Evolutionary conservation across 2,888 invertebrate species (phyloP).

Genomic region (Stenichneumon culpator): DNA sequence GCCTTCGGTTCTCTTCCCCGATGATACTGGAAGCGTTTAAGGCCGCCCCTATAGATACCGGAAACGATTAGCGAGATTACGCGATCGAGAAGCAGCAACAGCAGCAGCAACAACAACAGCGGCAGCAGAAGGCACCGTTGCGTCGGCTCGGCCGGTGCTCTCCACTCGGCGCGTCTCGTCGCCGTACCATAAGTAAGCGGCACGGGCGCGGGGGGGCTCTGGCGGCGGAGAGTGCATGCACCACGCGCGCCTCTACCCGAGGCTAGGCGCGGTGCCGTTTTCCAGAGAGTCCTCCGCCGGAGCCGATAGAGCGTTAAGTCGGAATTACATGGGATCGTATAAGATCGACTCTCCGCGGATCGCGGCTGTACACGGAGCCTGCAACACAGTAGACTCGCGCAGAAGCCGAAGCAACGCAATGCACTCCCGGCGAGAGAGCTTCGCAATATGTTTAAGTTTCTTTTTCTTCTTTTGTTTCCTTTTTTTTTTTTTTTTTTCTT

Average conservation of each 20-base stretch:
- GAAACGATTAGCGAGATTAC: conserved; percentile 83
- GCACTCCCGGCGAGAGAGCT: conserved; percentile 58
- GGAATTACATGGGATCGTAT: conserved; percentile 62
- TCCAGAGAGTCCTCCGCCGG: conserved; percentile 30
- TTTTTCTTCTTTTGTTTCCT: neutral
- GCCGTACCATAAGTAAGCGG: conserved; percentile 32
- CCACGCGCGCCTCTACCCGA: conserved; percentile 38
- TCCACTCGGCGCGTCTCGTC: conserved; percentile 44
- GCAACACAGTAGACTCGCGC: conserved; percentile 25
- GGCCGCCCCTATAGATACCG: conserved; percentile 76
- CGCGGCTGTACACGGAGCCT: conserved; percentile 15
- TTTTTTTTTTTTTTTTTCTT: neutral
- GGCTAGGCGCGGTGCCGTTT: conserved; percentile 65
- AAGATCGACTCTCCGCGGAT: conserved; percentile 58
- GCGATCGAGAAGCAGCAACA: conserved; percentile 78
- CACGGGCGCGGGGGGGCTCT: conserved; percentile 3
- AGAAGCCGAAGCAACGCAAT: conserved; percentile 54
- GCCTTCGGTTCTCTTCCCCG: conserved; percentile 39
- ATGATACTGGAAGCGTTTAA: conserved; percentile 80
- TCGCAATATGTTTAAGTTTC: conserved; percentile 64
- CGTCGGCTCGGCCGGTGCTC: conserved; percentile 46
- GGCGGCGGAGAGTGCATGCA: conserved; percentile 6
- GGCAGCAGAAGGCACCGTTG: conserved; percentile 74
- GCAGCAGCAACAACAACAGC: conserved; percentile 72
- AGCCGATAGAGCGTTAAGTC: conserved; percentile 65